Percentiles rank a stretch among this genome's conserved stretches.
Evolutionary conservation across 2,797 vertebrate species (phyloP).

Genomic region (Sylvia borin): DNA sequence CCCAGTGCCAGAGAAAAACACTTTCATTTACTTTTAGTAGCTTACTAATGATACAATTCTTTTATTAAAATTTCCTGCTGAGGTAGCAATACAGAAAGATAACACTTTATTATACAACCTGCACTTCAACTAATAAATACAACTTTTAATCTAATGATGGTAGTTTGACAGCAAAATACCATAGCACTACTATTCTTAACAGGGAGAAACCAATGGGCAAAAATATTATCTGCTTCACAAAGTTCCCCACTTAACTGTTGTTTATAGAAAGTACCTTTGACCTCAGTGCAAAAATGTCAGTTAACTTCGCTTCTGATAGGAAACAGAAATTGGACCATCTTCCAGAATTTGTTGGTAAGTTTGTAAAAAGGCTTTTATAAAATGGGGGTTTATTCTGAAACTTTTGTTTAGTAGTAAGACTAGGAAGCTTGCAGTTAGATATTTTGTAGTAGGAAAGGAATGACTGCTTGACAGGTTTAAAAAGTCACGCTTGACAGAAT

Average conservation of each 20-base stretch:
- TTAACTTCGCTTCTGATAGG: not conserved
- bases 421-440: constrained; percentile 53
- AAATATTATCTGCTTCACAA: not conserved
- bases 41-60: not conserved
- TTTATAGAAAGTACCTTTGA: not conserved
- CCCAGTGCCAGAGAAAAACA: not conserved
- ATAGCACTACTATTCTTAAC: not conserved
- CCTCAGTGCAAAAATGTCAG: not conserved
- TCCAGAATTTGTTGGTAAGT: not conserved
- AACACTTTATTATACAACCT: not conserved
- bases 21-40: not conserved
- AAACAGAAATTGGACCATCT: not conserved
- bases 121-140: not conserved
- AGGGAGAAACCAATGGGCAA: not conserved
- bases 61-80: not conserved
- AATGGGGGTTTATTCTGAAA: constrained; percentile 15
- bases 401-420: not conserved
- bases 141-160: not conserved
- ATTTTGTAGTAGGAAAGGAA: constrained; percentile 56
- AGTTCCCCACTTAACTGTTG: not conserved
- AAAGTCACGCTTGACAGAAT: constrained; percentile 62
- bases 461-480: constrained; percentile 68
- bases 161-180: not conserved
- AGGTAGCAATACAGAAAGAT: not conserved
- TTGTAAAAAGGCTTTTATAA: not conserved